Base-by-base conservation (phyloP, 2,888 invertebrate species). In the Hesperia comma region DNA sequence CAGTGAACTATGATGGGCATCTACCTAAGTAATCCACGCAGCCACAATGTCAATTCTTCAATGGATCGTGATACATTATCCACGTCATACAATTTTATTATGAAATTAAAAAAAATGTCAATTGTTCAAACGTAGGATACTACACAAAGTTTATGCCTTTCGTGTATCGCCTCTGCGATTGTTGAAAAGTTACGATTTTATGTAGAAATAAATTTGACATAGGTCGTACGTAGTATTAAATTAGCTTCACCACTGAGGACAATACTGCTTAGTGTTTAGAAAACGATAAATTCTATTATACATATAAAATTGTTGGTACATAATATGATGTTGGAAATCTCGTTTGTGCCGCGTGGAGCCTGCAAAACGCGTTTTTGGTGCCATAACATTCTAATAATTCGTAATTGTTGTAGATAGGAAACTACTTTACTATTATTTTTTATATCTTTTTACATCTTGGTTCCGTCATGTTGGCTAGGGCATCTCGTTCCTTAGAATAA, bases 401-500 rank as follows among this genome's bases (percentile, higher is more conserved):
- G 68, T 76, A 74, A 76, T 79, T 80, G 77, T 77, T 77, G 79
- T 88, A 87, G 83, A 80, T 88, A 88, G 84, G 84, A 73, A 79
- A 76, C 70, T 82, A 81, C 81, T 80, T 61, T 53, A 57, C 51
- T 67, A 68, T 61, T 77, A 82, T 75, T 83, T 80, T 79, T 79
- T 76, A 71, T 72, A 75, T 70, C 60, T 72, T 66, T 66, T 69
- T 69, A 60, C 55, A 55, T 33, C 54, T 66, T 26, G 21, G 43
- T 66, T 66, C 43, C 43, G 15, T 46, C 17, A 60, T 17, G 32
- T 40, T 53, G 41, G 54, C 53, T 43, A 33, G 54, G 43, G 15
- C n/a, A n/a, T 17, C 51, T 53, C 17, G 26, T 51, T 17, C 8
- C 41, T 43, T 41, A 21, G 17, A n/a, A 54, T 58, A 26, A 19